Evolutionary conservation across 2,888 invertebrate species (phyloP).

Genomic region (Enchytraeus crypticus): DNA sequence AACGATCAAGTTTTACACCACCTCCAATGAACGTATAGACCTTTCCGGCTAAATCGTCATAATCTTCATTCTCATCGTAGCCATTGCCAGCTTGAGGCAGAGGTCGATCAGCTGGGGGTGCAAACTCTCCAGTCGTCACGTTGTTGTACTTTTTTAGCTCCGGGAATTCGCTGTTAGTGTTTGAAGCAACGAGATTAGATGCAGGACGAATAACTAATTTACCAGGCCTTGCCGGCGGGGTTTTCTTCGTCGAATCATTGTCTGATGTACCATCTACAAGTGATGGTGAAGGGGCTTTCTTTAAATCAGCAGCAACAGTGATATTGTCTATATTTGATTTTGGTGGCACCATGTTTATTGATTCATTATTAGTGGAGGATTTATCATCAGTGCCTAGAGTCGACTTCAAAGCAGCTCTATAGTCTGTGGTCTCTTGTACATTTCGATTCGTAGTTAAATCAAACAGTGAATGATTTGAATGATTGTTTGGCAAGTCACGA

Average conservation of each 20-base stretch:
- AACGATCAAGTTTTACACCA: slow-evolving; percentile 32
- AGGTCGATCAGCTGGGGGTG: background rate
- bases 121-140: slow-evolving; percentile 12
- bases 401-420: background rate
- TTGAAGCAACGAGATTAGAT: slow-evolving; percentile 21
- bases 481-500: too few relatives aligned
- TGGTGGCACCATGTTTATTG: background rate
- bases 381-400: background rate
- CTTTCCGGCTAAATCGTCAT: background rate
- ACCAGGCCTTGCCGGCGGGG: slow-evolving; percentile 15
- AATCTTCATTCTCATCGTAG: background rate
- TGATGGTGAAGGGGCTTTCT: background rate
- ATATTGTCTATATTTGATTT: background rate
- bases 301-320: too few relatives aligned
- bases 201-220: slow-evolving; percentile 26
- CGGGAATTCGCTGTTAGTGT: slow-evolving; percentile 14
- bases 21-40: slow-evolving; percentile 29
- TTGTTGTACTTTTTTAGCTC: slow-evolving; percentile 25
- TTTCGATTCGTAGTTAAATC: too few relatives aligned
- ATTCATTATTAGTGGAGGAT: background rate
- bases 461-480: too few relatives aligned
- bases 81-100: background rate
- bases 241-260: background rate
- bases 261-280: background rate
- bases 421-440: too few relatives aligned